Evolutionary conservation across 2,113 vertebrate genomes (phyloP).

Genomic region (Lasiurus cinereus): DNA sequence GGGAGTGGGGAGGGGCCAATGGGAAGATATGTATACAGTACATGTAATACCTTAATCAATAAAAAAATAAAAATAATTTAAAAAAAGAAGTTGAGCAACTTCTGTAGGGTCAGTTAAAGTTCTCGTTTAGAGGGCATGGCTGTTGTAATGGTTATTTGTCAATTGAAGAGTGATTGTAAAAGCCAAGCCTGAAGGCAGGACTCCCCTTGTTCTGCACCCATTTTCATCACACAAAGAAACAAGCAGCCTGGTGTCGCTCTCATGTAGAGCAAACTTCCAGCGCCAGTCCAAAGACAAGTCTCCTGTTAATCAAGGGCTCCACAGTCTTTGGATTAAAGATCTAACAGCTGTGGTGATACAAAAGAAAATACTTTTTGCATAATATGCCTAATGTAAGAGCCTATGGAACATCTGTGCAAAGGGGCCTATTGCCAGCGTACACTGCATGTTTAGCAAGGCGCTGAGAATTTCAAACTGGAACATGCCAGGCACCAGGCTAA

Average conservation of each 20-base stretch:
- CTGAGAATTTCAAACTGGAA: not conserved
- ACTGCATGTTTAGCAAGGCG: conserved; percentile 31
- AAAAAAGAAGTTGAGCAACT: conserved; percentile 45
- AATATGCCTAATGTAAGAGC: not conserved
- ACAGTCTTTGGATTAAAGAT: not conserved
- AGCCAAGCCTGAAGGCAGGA: not conserved
- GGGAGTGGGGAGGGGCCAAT: too few relatives aligned
- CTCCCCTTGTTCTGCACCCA: not conserved
- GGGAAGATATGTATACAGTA: too few relatives aligned
- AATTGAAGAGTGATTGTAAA: not conserved
- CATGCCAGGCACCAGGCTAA: not conserved
- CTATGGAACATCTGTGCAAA: not conserved
- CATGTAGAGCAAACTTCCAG: conserved; percentile 23
- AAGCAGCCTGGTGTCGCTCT: not conserved
- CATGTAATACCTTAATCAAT: too few relatives aligned
- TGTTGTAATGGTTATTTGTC: conserved; percentile 38
- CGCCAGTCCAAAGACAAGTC: not conserved
- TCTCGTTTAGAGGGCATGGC: not conserved
- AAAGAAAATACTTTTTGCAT: conserved; percentile 35
- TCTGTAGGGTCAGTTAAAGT: conserved; percentile 24
- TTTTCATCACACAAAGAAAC: not conserved
- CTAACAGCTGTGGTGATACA: not conserved
- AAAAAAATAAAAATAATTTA: too few relatives aligned
- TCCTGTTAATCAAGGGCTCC: not conserved
- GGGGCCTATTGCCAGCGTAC: too few relatives aligned